Percentiles rank a stretch among this genome's conserved stretches.
Evolutionary conservation across 2,888 invertebrate genomes (phyloP).

Genomic region (Liposcelis brunnea): DNA sequence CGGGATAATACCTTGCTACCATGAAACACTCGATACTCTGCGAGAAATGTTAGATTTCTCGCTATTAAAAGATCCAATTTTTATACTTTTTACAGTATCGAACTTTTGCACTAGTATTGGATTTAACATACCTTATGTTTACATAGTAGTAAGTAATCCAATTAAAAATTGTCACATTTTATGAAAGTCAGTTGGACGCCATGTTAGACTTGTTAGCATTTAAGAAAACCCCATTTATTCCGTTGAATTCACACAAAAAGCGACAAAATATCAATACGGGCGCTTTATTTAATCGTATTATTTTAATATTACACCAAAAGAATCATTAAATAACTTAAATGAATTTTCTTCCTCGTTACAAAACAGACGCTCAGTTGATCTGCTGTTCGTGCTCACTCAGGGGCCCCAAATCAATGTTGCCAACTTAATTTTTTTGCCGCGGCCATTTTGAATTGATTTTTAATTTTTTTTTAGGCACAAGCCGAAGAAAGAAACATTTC

Average conservation of each 20-base stretch:
- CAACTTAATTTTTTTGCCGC: not conserved
- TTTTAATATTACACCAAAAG: too few species aligned
- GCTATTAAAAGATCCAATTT: slow-evolving; percentile 68
- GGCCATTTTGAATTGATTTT: slow-evolving; percentile 11
- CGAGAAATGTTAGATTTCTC: slow-evolving; percentile 71
- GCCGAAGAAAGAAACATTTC: slow-evolving; percentile 41
- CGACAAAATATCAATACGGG: too few species aligned
- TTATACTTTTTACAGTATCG: slow-evolving; percentile 76
- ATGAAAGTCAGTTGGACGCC: not conserved
- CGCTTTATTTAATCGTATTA: too few species aligned
- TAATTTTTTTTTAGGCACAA: slow-evolving; percentile 33
- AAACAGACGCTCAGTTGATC: too few species aligned
- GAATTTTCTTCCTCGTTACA: too few species aligned
- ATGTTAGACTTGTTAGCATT: too few species aligned
- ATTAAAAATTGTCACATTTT: not conserved
- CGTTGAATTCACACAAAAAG: too few species aligned
- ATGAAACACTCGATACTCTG: slow-evolving; percentile 51
- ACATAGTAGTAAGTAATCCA: slow-evolving; percentile 38
- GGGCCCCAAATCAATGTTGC: too few species aligned
- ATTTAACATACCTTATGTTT: slow-evolving; percentile 86
- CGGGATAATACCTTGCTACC: slow-evolving; percentile 39
- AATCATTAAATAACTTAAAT: too few species aligned
- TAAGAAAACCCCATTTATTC: too few species aligned
- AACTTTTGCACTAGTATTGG: slow-evolving; percentile 93
- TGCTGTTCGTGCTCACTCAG: too few species aligned